phyloP scores from a whole-genome alignment of 1,140 invertebrate species.

The Metaphire vulgaris region DNA sequence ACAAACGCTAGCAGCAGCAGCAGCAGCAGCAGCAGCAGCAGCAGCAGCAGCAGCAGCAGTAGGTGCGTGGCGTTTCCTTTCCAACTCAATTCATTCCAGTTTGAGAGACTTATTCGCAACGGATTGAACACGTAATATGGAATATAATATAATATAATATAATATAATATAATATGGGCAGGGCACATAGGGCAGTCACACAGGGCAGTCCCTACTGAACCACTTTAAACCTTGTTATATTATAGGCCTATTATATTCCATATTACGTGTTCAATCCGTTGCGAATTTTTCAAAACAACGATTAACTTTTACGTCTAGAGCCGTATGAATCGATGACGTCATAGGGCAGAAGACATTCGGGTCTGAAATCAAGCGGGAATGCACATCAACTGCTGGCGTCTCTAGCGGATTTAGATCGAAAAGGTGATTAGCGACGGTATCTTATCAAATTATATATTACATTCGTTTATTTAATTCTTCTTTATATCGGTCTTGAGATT shows the following conservation, averaged over 20 bases:
- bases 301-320: background rate
- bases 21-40: too few relatives aligned
- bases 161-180: background rate
- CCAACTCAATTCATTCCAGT: too few relatives aligned
- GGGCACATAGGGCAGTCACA: background rate
- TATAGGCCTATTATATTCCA: too few relatives aligned
- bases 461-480: too few relatives aligned
- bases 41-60: too few relatives aligned
- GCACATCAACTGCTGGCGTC: background rate
- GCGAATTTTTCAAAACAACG: background rate
- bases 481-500: too few relatives aligned
- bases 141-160: background rate
- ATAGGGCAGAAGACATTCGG: background rate
- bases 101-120: too few relatives aligned
- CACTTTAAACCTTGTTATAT: too few relatives aligned
- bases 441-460: background rate
- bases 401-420: background rate
- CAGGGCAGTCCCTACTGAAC: background rate
- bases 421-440: background rate
- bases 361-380: background rate
- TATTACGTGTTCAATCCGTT: background rate
- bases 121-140: background rate
- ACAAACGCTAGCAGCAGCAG: too few relatives aligned
- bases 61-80: too few relatives aligned
- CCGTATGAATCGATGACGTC: too few relatives aligned